Evolutionary conservation across 2,113 vertebrate species (phyloP).

Genomic region (Hoplias malabaricus): DNA sequence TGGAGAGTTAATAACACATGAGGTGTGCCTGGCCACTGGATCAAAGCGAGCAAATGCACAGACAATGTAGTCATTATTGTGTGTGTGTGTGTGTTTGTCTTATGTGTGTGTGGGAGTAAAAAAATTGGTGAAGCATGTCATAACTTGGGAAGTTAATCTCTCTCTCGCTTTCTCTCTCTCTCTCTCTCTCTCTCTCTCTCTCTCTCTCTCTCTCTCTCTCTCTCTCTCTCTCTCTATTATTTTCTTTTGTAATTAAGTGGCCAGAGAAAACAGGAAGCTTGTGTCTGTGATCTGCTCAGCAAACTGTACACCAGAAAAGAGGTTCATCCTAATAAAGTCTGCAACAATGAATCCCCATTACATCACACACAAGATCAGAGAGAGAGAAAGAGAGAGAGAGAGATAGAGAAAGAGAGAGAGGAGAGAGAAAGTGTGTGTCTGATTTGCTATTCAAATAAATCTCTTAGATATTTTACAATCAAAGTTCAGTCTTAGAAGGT

Average conservation of each 20-base stretch:
- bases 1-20: not conserved
- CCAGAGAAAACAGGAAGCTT: constrained; percentile 72
- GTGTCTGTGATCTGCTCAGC: constrained; percentile 38
- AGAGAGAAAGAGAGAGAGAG: constrained; percentile 20
- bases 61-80: not conserved
- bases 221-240: constrained; percentile 33
- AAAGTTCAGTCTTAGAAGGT: too few relatives aligned
- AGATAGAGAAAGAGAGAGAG: constrained; percentile 22
- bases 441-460: too few relatives aligned
- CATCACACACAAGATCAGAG: constrained; percentile 38
- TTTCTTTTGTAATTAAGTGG: constrained; percentile 61
- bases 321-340: constrained; percentile 46
- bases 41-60: not conserved
- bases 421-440: too few relatives aligned
- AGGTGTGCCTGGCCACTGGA: not conserved
- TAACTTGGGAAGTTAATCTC: constrained; percentile 69
- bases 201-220: constrained; percentile 7
- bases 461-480: too few relatives aligned
- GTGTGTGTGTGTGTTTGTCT: not conserved
- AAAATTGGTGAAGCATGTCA: constrained; percentile 69
- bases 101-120: constrained; percentile 35
- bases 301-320: constrained; percentile 36
- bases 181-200: constrained; percentile 52
- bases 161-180: constrained; percentile 44
- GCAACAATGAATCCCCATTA: constrained; percentile 27